Conservation (phyloP, 2,888 invertebrate genomes). For the Resseliella maxima region DNA sequence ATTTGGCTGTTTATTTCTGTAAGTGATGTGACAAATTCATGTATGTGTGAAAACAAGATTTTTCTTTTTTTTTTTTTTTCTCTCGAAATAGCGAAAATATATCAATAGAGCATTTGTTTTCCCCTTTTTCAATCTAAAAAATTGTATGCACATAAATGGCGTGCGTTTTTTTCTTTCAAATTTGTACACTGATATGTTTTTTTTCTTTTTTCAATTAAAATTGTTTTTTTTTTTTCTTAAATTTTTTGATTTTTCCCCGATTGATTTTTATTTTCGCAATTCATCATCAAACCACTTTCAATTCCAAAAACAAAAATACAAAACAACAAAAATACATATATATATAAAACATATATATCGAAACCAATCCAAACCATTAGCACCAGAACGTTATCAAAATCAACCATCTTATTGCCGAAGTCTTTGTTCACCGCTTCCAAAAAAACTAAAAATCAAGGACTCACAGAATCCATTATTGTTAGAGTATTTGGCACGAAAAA, state of each 20-base stretch:
- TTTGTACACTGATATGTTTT: no score
- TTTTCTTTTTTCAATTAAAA: no score
- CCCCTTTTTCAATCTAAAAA: no score
- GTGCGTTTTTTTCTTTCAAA: no score
- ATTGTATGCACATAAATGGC: no score
- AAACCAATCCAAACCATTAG: conserved; percentile 60
- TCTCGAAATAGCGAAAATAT: no score
- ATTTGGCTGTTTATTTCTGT: conserved; percentile 93
- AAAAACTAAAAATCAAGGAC: conserved; percentile 56
- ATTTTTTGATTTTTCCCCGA: not conserved
- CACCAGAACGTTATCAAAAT: conserved; percentile 65
- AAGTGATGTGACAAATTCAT: no score
- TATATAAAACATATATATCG: conserved; percentile 58
- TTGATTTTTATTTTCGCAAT: not conserved
- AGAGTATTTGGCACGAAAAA: conserved; percentile 66
- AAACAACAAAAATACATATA: not conserved
- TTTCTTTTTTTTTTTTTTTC: no score
- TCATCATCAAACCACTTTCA: not conserved
- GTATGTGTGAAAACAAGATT: no score
- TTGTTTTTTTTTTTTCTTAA: no score
- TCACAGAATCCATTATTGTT: conserved; percentile 55
- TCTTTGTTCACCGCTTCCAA: conserved; percentile 66
- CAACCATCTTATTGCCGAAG: conserved; percentile 68
- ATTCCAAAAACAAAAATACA: not conserved
- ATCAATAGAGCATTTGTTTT: no score